Conservation (phyloP, 2,113 vertebrate species). For the Cheilinus undulatus region DNA sequence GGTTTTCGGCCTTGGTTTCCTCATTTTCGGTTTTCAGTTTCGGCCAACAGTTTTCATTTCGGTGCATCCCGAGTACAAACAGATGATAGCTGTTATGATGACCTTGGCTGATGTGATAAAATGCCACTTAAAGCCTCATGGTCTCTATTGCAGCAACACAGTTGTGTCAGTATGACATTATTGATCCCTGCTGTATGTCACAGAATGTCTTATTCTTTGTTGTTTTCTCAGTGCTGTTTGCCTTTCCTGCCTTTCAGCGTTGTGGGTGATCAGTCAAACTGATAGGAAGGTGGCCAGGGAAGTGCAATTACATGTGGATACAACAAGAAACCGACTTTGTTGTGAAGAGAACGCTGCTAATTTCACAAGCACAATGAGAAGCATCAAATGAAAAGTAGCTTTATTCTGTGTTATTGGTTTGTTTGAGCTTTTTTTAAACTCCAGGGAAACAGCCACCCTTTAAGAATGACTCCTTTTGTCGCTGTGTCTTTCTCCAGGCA, state of each 20-base stretch:
- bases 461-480: constrained; percentile 50
- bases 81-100: constrained; percentile 44
- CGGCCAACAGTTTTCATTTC: too few species aligned
- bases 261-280: constrained; percentile 68
- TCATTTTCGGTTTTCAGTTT: too few species aligned
- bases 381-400: background rate
- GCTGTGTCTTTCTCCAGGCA: constrained; percentile 34
- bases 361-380: constrained; percentile 1
- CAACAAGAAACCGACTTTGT: constrained; percentile 16
- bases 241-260: constrained; percentile 75
- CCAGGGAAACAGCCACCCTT: constrained; percentile 18
- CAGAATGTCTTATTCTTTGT: constrained; percentile 51
- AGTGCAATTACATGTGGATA: constrained; percentile 71
- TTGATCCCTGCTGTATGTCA: constrained; percentile 53
- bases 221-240: constrained; percentile 75
- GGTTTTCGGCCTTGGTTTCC: too few species aligned
- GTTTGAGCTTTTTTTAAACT: constrained; percentile 6
- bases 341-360: background rate
- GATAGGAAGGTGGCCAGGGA: constrained; percentile 76
- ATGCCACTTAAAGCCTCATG: constrained; percentile 20
- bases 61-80: too few species aligned
- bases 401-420: constrained; percentile 19
- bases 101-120: constrained; percentile 56
- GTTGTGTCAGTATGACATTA: constrained; percentile 37
- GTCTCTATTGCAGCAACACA: background rate